These are phyloP conservation scores for Papilio polytes DNA, from an alignment of 1,140 invertebrate species.

Conservation along the genomic window DNA sequence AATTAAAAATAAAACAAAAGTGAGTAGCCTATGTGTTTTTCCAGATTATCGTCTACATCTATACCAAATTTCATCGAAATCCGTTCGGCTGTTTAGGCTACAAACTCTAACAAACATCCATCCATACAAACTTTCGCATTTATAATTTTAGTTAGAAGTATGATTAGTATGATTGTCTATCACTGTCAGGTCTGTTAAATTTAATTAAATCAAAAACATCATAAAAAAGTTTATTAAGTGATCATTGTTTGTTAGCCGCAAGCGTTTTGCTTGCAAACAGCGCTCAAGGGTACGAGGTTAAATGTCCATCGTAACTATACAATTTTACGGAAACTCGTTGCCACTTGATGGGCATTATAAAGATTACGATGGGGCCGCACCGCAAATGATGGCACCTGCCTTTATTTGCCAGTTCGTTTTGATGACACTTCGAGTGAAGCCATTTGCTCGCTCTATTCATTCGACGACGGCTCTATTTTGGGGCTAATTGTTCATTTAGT, in stretches of 20 bases:
- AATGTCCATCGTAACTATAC: constrained; percentile 31
- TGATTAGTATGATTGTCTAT: too few species aligned
- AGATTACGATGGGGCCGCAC: constrained; percentile 43
- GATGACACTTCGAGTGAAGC: constrained; percentile 28
- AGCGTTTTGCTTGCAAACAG: not conserved
- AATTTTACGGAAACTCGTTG: constrained; percentile 43
- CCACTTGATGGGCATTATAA: constrained; percentile 50
- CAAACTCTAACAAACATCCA: too few species aligned
- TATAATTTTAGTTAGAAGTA: too few species aligned
- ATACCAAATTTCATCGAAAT: too few species aligned
- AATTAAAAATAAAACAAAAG: too few species aligned
- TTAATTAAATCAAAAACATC: not conserved
- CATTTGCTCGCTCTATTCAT: constrained; percentile 14
- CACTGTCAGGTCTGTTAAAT: not conserved
- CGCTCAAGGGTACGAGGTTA: constrained; percentile 18
- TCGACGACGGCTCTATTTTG: constrained; percentile 2
- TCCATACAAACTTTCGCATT: too few species aligned
- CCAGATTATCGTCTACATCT: too few species aligned
- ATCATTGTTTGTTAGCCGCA: not conserved
- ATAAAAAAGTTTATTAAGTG: constrained; percentile 13
- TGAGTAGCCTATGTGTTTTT: too few species aligned
- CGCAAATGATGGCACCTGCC: constrained; percentile 40
- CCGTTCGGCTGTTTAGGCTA: too few species aligned
- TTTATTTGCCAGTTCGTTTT: constrained; percentile 56
- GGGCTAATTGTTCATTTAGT: constrained; percentile 23